These are phyloP conservation scores for Drosophila robusta DNA, from an alignment of 2,888 invertebrate species.

Conservation along the genomic window DNA sequence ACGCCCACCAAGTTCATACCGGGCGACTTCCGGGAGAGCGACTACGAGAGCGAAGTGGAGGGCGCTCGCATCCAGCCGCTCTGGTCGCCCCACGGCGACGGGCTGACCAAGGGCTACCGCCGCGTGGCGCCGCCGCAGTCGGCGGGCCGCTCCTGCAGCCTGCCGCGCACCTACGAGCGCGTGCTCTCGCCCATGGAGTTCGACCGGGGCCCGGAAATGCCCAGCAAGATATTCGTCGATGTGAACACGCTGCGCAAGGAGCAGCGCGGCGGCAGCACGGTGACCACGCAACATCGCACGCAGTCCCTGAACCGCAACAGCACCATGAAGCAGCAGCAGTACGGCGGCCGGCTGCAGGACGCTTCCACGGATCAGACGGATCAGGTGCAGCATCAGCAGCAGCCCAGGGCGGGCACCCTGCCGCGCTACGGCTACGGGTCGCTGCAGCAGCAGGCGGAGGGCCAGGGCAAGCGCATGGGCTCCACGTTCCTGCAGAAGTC, in stretches of 20 bases:
- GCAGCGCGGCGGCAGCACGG: constrained; percentile 73
- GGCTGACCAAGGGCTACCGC: constrained; percentile 87
- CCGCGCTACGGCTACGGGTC: constrained; percentile 87
- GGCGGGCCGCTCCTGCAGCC: constrained; percentile 85
- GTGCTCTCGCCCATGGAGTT: constrained; percentile 88
- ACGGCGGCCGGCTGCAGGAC: constrained; percentile 40
- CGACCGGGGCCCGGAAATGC: constrained; percentile 86
- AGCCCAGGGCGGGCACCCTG: constrained; percentile 86
- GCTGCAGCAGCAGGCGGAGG: constrained; percentile 84
- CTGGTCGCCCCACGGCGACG: constrained; percentile 88
- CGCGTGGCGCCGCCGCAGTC: constrained; percentile 87
- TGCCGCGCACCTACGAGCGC: constrained; percentile 86
- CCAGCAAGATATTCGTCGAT: constrained; percentile 82
- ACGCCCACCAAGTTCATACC: constrained; percentile 89
- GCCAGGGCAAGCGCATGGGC: constrained; percentile 89
- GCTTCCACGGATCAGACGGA: constrained; percentile 64
- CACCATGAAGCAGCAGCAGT: constrained; percentile 67
- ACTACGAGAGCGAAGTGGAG: constrained; percentile 90
- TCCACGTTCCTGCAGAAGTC: constrained; percentile 89
- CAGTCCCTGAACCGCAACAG: constrained; percentile 83
- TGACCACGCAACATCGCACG: constrained; percentile 71
- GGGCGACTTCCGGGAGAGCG: constrained; percentile 89
- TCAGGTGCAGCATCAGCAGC: constrained; percentile 60
- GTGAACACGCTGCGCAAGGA: constrained; percentile 72
- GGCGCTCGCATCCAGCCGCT: constrained; percentile 87